phyloP scores from a whole-genome alignment of 2,888 invertebrate species.

The Epinotia brunnichana region DNA sequence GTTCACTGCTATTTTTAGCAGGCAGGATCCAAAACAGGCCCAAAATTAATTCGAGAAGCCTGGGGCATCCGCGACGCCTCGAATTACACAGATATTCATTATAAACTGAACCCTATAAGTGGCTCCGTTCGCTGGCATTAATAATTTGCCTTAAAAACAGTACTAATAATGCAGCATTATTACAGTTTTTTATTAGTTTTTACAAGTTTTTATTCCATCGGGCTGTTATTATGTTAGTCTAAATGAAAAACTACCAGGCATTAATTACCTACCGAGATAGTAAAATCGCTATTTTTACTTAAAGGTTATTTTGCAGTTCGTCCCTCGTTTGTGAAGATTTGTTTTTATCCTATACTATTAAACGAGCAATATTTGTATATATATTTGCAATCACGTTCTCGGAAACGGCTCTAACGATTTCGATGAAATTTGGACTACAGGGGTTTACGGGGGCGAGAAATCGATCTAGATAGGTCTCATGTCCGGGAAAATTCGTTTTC shows the following conservation, averaged over 20 bases:
- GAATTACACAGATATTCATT: conserved; percentile 7
- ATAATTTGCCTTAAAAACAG: too few relatives aligned
- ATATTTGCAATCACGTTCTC: too few relatives aligned
- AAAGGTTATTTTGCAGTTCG: neutral
- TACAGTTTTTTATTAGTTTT: conserved; percentile 15
- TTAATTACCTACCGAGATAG: neutral
- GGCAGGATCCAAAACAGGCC: conserved; percentile 16
- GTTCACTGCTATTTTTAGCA: conserved; percentile 28
- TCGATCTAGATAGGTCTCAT: too few relatives aligned
- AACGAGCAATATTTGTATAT: too few relatives aligned
- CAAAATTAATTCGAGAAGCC: conserved; percentile 9
- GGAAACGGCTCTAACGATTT: too few relatives aligned
- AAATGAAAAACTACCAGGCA: neutral
- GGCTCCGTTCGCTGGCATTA: too few relatives aligned
- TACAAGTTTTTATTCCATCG: neutral
- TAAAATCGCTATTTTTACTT: neutral
- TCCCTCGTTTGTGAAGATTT: neutral
- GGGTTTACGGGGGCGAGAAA: too few relatives aligned
- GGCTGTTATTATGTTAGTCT: neutral
- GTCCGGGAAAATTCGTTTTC: too few relatives aligned
- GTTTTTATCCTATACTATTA: too few relatives aligned
- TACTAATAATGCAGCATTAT: too few relatives aligned
- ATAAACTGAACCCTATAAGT: conserved; percentile 15
- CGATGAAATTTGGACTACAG: too few relatives aligned
- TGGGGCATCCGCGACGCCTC: neutral